phyloP scores from a whole-genome alignment of 2,113 vertebrate genomes.

The Rhinolophus ferrumequinum region DNA sequence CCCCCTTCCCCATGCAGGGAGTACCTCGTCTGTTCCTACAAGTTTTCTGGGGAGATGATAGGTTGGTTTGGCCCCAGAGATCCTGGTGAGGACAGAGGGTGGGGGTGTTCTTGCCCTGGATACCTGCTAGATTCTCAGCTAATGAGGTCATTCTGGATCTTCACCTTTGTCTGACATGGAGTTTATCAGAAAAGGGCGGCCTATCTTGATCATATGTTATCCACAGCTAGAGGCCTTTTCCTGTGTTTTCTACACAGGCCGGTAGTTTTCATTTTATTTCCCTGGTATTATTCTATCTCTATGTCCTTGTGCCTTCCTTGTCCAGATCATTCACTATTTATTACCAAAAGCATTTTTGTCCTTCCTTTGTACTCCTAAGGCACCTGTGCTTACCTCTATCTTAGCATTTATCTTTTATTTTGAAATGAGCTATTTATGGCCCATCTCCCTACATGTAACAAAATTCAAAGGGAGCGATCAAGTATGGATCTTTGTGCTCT shows the following conservation, averaged over 20 bases:
- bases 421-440: neutral
- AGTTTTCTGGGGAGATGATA: neutral
- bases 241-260: neutral
- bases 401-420: neutral
- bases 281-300: neutral
- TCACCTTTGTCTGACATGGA: neutral
- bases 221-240: neutral
- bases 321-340: neutral
- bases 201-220: neutral
- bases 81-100: neutral
- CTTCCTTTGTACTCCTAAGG: neutral
- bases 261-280: slow-evolving; percentile 50
- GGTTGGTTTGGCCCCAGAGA: neutral
- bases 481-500: neutral
- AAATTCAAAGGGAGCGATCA: neutral
- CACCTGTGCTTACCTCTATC: neutral
- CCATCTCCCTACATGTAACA: neutral
- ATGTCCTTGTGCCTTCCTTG: neutral
- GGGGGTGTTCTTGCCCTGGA: neutral
- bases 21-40: neutral
- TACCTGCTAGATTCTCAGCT: neutral
- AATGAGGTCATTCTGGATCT: neutral
- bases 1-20: neutral
- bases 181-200: neutral
- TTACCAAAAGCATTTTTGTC: neutral